Evolutionary conservation across 2,797 vertebrate genomes (phyloP).

Genomic region (Scolopax bukidnonensis): DNA sequence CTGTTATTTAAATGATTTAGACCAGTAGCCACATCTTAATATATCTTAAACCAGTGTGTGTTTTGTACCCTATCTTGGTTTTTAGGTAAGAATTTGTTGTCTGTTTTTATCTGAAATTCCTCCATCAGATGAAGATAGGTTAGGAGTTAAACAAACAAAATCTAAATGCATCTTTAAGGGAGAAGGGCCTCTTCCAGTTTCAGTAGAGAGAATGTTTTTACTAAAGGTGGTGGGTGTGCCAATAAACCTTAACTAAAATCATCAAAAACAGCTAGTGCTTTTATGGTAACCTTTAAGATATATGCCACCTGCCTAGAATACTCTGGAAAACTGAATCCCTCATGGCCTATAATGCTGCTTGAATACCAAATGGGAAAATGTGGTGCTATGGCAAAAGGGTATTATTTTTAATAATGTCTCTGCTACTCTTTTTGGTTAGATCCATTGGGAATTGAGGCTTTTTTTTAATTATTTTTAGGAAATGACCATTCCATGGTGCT

Average conservation of each 20-base stretch:
- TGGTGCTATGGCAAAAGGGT: neutral
- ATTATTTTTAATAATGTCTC: neutral
- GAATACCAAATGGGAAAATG: neutral
- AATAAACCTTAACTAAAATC: neutral
- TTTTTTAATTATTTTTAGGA: conserved; percentile 77
- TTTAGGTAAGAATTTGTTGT: neutral
- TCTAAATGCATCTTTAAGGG: neutral
- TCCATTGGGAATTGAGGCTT: neutral
- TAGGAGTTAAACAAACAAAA: no score
- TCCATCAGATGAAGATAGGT: neutral
- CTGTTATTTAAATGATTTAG: neutral
- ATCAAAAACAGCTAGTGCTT: neutral
- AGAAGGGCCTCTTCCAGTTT: neutral
- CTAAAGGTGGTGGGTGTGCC: neutral
- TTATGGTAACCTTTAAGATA: neutral
- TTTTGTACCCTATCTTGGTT: neutral
- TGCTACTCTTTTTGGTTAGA: neutral
- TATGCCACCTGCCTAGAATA: neutral
- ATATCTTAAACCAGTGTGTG: neutral
- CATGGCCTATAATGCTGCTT: neutral
- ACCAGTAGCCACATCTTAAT: neutral
- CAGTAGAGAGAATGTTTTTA: neutral
- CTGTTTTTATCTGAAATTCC: neutral
- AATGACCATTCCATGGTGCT: conserved; percentile 87
- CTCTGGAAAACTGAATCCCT: neutral